A percentile compares a stretch with the other conserved stretches of the same genome.
Conservation (phyloP, 2,797 vertebrate genomes). For the Gymnoscopelus braueri region DNA sequence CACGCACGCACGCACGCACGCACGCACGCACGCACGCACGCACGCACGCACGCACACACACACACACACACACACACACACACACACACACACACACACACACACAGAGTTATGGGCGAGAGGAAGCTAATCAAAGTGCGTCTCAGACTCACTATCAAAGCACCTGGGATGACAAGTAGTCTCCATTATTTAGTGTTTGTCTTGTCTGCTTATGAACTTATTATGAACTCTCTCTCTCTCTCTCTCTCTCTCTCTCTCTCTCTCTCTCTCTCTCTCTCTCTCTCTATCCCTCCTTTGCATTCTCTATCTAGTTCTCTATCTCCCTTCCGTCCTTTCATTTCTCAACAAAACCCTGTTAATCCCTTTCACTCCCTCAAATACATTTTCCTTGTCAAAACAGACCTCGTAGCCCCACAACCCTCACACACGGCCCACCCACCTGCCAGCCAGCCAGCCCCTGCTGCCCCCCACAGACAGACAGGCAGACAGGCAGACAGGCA, state of each 20-base stretch:
- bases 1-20: too few species aligned
- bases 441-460: not conserved
- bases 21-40: too few species aligned
- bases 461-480: not conserved
- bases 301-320: constrained; percentile 2
- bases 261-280: not conserved
- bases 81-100: constrained; percentile 5
- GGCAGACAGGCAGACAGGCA: too few species aligned
- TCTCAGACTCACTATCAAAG: not conserved
- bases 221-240: not conserved
- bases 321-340: constrained; percentile 12
- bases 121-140: constrained; percentile 11
- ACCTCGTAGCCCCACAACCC: constrained; percentile 7
- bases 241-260: not conserved
- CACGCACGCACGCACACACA: not conserved
- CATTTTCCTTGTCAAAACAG: constrained; percentile 8
- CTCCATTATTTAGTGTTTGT: constrained; percentile 20
- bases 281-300: not conserved
- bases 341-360: constrained; percentile 19
- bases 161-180: not conserved
- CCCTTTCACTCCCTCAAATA: constrained; percentile 13
- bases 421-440: not conserved
- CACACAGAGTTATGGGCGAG: not conserved
- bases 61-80: not conserved
- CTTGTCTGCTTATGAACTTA: constrained; percentile 24